Evolutionary conservation across 2,113 vertebrate genomes (phyloP), one percentile per base, ranked within the genome.

Genomic region (Chelonoidis abingdonii): DNA sequence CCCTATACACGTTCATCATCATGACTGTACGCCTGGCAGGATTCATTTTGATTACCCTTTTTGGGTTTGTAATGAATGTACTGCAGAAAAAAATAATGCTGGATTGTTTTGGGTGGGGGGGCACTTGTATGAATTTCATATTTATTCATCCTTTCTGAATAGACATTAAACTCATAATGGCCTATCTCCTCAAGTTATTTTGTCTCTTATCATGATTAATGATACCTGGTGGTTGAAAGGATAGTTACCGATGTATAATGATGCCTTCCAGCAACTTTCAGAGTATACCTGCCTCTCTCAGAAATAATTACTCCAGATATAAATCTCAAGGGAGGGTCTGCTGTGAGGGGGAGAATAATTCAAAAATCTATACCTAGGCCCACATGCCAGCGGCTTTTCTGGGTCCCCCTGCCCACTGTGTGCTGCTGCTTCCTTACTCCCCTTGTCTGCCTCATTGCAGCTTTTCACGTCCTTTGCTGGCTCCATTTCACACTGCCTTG

Each of bases 261-360:
- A 82, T 88, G 86, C 93, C 83, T 96, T 94, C 62, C 78, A 93
- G 94, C 84, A 91, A 78, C 50, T 87, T 90, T 86, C 76, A 41
- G 47, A 52, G 82, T 88, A 81, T 92, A 50, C 81, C 84, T 83
- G 50, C 31, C 89, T 93, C 89, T 95, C 86, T 97, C 82, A 86
- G 93, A 92, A 95, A 87, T 95, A 96, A 97, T 96, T 97, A 80
- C 97, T 95, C 87, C 53, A 90, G 89, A 80, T 97, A 44, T 92
- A 84, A 35, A 80, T 93, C 80, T 93, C 69, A 41, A 44, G 89
- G 56, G 62, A 90, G 35, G 44, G 56, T 81, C 80, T 96, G 92
- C 80, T 96, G 3, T 94, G 88, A 95, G 76, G 53, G 83, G 86
- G n/a, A 86, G 47, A 89, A 86, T 56, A 16, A 96, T 92, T 96